Base-by-base conservation (phyloP, 2,797 vertebrate genomes). In the Meriones psammophilus region DNA sequence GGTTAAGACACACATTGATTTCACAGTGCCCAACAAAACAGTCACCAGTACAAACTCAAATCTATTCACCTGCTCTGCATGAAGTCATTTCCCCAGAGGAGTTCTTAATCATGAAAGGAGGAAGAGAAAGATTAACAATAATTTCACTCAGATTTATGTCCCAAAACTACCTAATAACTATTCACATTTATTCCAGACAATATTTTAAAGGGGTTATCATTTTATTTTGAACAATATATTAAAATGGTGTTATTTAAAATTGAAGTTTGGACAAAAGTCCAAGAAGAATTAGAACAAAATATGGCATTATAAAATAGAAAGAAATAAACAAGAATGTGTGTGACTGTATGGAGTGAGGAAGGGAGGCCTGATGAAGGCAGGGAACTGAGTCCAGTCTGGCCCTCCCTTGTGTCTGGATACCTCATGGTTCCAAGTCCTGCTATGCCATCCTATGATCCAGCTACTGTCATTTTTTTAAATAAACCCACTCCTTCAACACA, bases 311-410 rank as follows among this genome's bases (percentile, higher is more conserved):
- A 73, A 74, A 50, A 50, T 9, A 22, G 36, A 50, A 56, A 71
- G 56, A 64, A 33, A 58, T 0, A n/a, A 80, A 39, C 3, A 17
- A 2, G 33, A 3, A 1, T 54, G n/a, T 1, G 46, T 1, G 5
- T 22, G 39, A 15, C 18, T 1, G 12, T 9, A 2, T 20, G 7
- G 18, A n/a, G 0, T 3, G 15, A 0, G 14, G 30, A 9, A n/a
- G 10, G 30, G 14, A n/a, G 10, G 12, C 20, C 15, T 2, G 5
- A 42, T 3, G 22, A 18, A 28, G 54, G 20, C 71, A 36, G 33
- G 3, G 4, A 0, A 0, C 0, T 0, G 24, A 39, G 50, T 62
- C 0, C 22, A 26, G 30, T 0, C 17, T 4, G 0, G 3, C 14
- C 18, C 33, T 2, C 10, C 15, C 15, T 50, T 24, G n/a, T 24